phyloP scores from a whole-genome alignment of 2,797 vertebrate species.

The Pangasius macronema region DNA sequence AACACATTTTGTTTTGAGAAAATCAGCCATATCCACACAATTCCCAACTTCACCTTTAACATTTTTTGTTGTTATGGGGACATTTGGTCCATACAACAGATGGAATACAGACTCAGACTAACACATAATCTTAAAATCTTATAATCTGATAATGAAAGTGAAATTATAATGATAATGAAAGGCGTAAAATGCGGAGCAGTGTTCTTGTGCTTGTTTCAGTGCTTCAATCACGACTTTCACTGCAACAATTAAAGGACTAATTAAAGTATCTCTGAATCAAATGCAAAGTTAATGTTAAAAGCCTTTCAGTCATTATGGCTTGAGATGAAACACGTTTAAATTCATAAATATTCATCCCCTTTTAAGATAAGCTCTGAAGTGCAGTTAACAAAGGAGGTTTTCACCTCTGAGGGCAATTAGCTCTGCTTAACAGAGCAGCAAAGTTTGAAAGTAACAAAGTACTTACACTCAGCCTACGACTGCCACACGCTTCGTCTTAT shows the following conservation, averaged over 20 bases:
- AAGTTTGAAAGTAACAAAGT: conserved; percentile 26
- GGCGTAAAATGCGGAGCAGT: not conserved
- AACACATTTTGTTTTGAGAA: not conserved
- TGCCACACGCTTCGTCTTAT: not conserved
- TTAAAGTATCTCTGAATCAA: conserved; percentile 26
- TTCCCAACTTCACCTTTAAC: not conserved
- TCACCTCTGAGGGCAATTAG: conserved; percentile 39
- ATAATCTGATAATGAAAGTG: no score
- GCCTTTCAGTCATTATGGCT: conserved; percentile 18
- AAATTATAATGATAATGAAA: not conserved
- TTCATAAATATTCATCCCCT: conserved; percentile 28
- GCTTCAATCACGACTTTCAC: not conserved
- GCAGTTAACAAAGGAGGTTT: conserved; percentile 20
- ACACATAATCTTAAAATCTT: not conserved
- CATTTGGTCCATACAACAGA: not conserved
- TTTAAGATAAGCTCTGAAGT: conserved; percentile 33
- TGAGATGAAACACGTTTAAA: not conserved
- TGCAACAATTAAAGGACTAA: conserved; percentile 25
- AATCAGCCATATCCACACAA: not conserved
- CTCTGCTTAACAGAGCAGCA: conserved; percentile 36
- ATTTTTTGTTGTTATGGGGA: not conserved
- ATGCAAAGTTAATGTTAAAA: conserved; percentile 32
- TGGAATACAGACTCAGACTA: not conserved
- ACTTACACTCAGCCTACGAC: conserved; percentile 31
- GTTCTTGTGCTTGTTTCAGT: not conserved